Base-by-base conservation (phyloP, 2,888 invertebrate species). In the Tipula confusa region DNA sequence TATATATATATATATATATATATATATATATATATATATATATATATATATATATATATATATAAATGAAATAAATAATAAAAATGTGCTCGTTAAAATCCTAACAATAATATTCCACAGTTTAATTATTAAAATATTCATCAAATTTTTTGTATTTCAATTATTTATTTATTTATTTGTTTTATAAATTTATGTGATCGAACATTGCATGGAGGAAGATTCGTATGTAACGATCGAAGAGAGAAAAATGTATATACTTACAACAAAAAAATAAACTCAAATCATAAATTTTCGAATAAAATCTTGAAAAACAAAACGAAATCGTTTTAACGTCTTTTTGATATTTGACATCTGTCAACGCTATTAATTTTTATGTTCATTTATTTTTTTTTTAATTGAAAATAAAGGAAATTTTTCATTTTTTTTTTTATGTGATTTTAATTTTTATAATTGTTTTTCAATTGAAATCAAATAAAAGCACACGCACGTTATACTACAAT, bases 71-170 rank as follows among this genome's bases (percentile, higher is more conserved):
- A n/a, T n/a, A n/a, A n/a, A n/a, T n/a, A n/a, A n/a, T n/a, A n/a
- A n/a, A 64, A 18, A 64, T 64, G 24, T 24, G 24, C 64, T 64
- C 64, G 24, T 64, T 64, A 64, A 64, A 64, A 64, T 24, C 64
- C 24, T 7, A 24, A 64, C 64, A 11, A 24, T 64, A 64, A 64
- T 24, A 64, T 64, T 64, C 64, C 24, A 64, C 24, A 3, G 24
- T 64, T 64, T 64, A 64, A 64, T 64, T 64, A 64, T 64, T 64
- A 64, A 64, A 64, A 64, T 64, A 64, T 64, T 64, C 64, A 64
- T 64, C 64, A 64, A n/a, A 24, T 18, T 64, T 64, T 24, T 64
- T 64, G 24, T 64, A 64, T 64, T 64, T 64, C 64, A 64, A 24
- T 64, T 64, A 64, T 64, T 64, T 64, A 24, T 64, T 18, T 24